Evolutionary conservation across 2,888 invertebrate genomes (phyloP), one percentile per base, ranked within the genome.

Genomic region (Thelaira solivaga): DNA sequence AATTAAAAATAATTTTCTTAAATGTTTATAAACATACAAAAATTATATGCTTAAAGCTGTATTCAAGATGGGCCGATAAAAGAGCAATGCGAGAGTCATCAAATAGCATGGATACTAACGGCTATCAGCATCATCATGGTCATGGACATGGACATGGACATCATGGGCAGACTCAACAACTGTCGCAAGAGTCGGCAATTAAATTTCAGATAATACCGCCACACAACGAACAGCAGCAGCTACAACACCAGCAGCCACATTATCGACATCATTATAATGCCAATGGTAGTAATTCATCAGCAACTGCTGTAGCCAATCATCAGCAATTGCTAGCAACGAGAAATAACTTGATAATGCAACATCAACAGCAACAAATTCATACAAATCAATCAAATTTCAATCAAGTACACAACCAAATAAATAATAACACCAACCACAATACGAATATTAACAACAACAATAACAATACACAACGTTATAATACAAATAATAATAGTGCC

Each of bases 11-110:
- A 16, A 29, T 53, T 36, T 36, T 31, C 29, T 1, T 13, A n/a
- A 26, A 47, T 8, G 10, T 26, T 29, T 18, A 29, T n/a, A 31
- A 26, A 26, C 16, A 26, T 7, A 47, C 22, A 47, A 24, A 2
- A 8, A 18, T 39, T 29, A 20, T 39, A 24, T 62, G 2, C 39
- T 49, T 45, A 43, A 55, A 88, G 87, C 81, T 89, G 0, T 89
- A 89, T 79, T 86, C 89, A 2, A 87, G 89, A 43, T 89, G 89
- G 89, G 84, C 88, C 20, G 89, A 89, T 43, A 85, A 89, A 4
- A 83, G 89, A 13, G 83, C 83, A 62, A 65, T 78, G 36, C 86
- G 87, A 18, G 87, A 86, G 31, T 77, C 80, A 3, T 81, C 82
- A 22, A 64, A 43, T 34, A 53, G 39, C 22, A 55, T 85, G 82